These are phyloP conservation scores for Candoia aspera DNA, from an alignment of 2,113 vertebrate genomes.

Conservation along the genomic window DNA sequence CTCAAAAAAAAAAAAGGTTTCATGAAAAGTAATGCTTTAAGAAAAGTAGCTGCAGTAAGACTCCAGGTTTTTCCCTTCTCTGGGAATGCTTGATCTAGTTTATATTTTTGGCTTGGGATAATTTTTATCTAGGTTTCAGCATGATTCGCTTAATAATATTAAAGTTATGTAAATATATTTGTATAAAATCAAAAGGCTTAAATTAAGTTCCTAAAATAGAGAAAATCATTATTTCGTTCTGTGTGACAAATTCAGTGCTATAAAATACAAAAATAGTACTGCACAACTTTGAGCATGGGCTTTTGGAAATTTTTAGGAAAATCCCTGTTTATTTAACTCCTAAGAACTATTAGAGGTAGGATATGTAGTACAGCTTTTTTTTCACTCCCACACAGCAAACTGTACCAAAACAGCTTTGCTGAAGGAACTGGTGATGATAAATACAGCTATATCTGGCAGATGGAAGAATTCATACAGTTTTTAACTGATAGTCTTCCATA, in stretches of 20 bases:
- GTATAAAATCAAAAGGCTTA: slow-evolving; percentile 30
- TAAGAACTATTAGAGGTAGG: not conserved
- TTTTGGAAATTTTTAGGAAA: not conserved
- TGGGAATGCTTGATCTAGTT: not conserved
- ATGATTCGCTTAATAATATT: slow-evolving; percentile 18
- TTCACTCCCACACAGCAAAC: not conserved
- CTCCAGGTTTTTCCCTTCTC: not conserved
- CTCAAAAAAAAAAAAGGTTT: slow-evolving; percentile 55
- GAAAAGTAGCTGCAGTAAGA: slow-evolving; percentile 30
- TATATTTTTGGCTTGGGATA: slow-evolving; percentile 20
- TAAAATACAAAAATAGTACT: slow-evolving; percentile 18
- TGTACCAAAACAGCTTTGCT: not conserved
- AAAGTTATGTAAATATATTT: not conserved
- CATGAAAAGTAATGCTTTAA: slow-evolving; percentile 51
- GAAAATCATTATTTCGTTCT: not conserved
- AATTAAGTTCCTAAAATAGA: slow-evolving; percentile 34
- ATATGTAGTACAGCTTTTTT: not conserved
- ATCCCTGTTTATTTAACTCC: not conserved
- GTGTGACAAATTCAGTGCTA: not conserved
- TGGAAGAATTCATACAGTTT: not conserved
- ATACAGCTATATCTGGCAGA: not conserved
- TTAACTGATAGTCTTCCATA: not conserved
- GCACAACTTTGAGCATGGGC: not conserved
- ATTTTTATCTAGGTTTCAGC: slow-evolving; percentile 31
- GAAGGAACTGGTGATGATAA: not conserved